Evolutionary conservation across 2,797 vertebrate species (phyloP).

Genomic region (Ceryle rudis): DNA sequence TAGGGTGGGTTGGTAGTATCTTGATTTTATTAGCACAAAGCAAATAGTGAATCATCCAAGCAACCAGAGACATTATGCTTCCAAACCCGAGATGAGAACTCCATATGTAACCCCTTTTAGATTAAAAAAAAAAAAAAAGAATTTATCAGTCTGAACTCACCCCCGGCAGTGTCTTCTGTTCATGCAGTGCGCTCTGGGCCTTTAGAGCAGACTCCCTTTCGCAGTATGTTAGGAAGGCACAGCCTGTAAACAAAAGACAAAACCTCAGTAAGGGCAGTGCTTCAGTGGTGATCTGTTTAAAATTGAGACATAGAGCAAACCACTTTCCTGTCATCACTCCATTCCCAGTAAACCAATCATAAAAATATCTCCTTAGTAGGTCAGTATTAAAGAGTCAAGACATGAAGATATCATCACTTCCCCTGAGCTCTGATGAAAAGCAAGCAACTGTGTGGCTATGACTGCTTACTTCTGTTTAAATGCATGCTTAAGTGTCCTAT

Average conservation of each 20-base stretch:
- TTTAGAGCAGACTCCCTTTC: constrained; percentile 87
- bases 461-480: background rate
- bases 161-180: constrained; percentile 88
- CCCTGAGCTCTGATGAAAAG: background rate
- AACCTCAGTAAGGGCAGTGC: background rate
- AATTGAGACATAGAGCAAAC: background rate
- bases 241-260: constrained; percentile 77
- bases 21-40: background rate
- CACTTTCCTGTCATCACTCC: background rate
- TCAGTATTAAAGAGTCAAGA: background rate
- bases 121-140: background rate
- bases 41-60: background rate
- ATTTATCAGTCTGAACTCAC: constrained; percentile 71
- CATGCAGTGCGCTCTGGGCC: constrained; percentile 86
- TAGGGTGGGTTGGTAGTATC: background rate
- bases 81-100: background rate
- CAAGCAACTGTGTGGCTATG: background rate
- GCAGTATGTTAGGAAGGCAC: constrained; percentile 88
- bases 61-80: background rate
- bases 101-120: background rate
- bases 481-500: background rate
- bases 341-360: background rate
- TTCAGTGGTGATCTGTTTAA: background rate
- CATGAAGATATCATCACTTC: background rate
- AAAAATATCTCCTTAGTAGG: background rate